These are phyloP conservation scores for Hiodon alosoides DNA, from an alignment of 2,113 vertebrate genomes.

Conservation along the genomic window DNA sequence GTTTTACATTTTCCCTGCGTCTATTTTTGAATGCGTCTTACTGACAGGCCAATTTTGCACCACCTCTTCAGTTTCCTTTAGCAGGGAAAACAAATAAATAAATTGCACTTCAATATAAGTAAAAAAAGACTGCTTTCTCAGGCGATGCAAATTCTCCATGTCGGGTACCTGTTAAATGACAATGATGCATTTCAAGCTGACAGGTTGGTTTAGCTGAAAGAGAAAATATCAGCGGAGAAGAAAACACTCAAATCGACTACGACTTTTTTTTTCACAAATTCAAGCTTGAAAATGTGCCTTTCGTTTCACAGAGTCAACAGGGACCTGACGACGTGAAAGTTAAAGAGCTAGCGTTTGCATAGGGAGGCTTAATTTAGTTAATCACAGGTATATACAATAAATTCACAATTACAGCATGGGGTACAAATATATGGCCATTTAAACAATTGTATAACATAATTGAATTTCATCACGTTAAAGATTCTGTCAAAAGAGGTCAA, in stretches of 20 bases:
- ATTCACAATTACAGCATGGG: too few relatives aligned
- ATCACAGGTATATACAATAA: too few relatives aligned
- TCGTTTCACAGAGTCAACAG: neutral
- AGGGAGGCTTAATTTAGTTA: too few relatives aligned
- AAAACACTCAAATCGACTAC: conserved; percentile 2
- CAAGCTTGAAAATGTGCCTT: neutral
- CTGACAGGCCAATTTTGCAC: neutral
- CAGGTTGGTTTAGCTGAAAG: conserved; percentile 13
- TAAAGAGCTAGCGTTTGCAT: neutral
- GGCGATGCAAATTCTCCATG: conserved; percentile 12
- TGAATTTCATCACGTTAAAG: too few relatives aligned
- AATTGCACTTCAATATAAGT: neutral
- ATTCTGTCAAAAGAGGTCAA: too few relatives aligned
- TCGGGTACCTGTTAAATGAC: conserved; percentile 11
- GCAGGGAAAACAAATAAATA: neutral
- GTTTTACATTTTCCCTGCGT: too few relatives aligned
- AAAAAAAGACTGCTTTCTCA: neutral
- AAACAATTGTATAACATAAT: too few relatives aligned
- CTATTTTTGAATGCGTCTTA: neutral
- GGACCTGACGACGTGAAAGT: neutral
- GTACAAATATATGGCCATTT: too few relatives aligned
- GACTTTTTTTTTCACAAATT: conserved; percentile 14
- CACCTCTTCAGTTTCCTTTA: neutral
- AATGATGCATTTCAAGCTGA: conserved; percentile 31
- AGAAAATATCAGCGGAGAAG: neutral